phyloP scores from a whole-genome alignment of 2,113 vertebrate species.

The Carollia perspicillata region DNA sequence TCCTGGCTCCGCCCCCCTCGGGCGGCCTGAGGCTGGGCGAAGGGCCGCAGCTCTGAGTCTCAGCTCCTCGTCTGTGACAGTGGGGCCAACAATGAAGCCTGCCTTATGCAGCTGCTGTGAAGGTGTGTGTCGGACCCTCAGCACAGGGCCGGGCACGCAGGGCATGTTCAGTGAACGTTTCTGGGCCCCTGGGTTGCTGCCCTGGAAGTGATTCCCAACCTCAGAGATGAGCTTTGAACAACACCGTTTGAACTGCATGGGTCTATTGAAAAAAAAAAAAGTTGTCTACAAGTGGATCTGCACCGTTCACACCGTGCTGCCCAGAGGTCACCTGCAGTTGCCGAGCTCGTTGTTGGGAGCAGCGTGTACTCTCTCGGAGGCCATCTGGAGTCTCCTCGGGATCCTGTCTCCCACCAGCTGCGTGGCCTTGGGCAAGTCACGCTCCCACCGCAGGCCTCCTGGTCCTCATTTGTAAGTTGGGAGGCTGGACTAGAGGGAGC shows the following conservation, averaged over 20 bases:
- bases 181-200: not conserved
- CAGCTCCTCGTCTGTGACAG: not conserved
- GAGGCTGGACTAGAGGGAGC: not conserved
- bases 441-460: not conserved
- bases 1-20: not conserved
- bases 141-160: not conserved
- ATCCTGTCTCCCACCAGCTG: not conserved
- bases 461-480: constrained; percentile 28
- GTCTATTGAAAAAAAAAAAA: not conserved
- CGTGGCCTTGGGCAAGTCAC: constrained; percentile 11
- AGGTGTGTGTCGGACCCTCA: not conserved
- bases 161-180: not conserved
- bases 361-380: not conserved
- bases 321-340: not conserved
- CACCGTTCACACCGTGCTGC: not conserved
- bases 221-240: not conserved
- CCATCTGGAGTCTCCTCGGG: constrained; percentile 16
- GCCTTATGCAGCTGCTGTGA: not conserved
- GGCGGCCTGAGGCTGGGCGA: not conserved
- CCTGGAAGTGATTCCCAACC: not conserved
- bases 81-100: not conserved
- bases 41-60: not conserved
- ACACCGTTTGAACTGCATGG: not conserved
- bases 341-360: not conserved
- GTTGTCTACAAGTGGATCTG: not conserved